A percentile compares a stretch with the other conserved stretches of the same genome.
These are phyloP conservation scores for Aplodontia rufa DNA, from an alignment of 2,113 vertebrate species.

Conservation along the genomic window DNA sequence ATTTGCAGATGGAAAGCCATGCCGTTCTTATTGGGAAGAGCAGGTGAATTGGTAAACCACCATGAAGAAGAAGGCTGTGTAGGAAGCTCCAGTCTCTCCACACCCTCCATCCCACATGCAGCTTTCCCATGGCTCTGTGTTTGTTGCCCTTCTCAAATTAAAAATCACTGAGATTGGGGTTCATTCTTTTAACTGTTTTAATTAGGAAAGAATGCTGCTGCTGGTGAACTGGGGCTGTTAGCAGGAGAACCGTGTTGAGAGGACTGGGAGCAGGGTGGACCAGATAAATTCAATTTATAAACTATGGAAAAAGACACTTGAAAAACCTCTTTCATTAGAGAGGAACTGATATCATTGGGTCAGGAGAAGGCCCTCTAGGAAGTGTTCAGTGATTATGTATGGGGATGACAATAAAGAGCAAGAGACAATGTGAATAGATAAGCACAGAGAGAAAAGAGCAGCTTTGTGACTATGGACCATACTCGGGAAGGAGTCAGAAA, in stretches of 20 bases:
- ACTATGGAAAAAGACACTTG: neutral
- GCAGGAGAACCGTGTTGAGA: neutral
- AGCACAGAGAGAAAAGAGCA: neutral
- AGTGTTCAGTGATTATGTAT: rapidly evolving
- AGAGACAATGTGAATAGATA: neutral
- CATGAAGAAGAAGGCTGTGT: no score
- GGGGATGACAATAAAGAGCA: neutral
- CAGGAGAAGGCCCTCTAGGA: neutral
- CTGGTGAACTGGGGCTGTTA: neutral
- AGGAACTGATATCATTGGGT: neutral
- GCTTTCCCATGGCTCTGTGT: neutral
- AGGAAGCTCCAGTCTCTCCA: rapidly evolving
- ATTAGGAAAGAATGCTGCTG: neutral
- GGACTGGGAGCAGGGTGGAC: neutral
- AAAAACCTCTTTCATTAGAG: neutral
- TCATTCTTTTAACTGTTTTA: constrained; percentile 5
- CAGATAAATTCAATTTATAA: neutral
- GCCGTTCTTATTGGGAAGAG: neutral
- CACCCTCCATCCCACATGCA: no score
- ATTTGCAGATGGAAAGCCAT: neutral
- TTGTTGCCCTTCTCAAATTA: neutral
- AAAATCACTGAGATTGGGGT: neutral
- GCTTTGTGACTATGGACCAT: neutral
- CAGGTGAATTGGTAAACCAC: neutral
- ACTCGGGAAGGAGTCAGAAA: neutral